Evolutionary conservation across 2,888 invertebrate species (phyloP), one percentile per base, ranked within the genome.

Genomic region (Drosophila pseudotakahashii): DNA sequence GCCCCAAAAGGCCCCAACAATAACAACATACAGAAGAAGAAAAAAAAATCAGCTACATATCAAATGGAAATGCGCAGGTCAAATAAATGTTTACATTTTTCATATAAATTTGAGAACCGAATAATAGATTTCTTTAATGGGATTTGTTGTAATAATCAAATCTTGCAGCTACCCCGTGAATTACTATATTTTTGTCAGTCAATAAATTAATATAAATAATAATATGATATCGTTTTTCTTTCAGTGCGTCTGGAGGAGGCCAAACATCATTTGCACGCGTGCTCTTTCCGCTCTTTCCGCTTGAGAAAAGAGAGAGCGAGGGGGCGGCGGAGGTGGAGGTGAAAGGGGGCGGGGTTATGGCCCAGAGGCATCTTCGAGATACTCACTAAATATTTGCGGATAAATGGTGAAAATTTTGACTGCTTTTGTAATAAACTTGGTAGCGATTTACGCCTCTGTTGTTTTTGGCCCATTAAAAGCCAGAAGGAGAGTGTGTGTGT

Each of bases 361-460:
- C 77, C 71, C 79, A 71, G 51, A 70, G 85, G 57, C 81, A 78
- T 77, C 78, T 83, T 60, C 54, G 77, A 77, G 76, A 78, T 91
- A 90, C 90, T 90, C 79, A 90, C 90, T 89, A 89, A 87, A 90
- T 81, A 90, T 89, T 88, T 90, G 90, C 78, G 90, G 89, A 89
- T 84, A 89, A 90, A 89, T 89, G 89, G 89, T 89, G 89, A 90
- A 89, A 89, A 89, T 90, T 87, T 90, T 90, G 89, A 82, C 77
- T 76, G 77, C 73, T 74, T 80, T 76, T 54, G 57, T 51, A 52
- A 50, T 58, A 71, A 53, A 51, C 51, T 52, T 61, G 48, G 48
- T 48, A 16, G 48, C 48, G 48, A 34, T 60, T 60, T 60, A 48
- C 48, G 48, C 58, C 57, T 72, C 48, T 59, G 58, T 52, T 53